These are phyloP conservation scores for Congeria kusceri DNA, from an alignment of 2,888 invertebrate species.

Conservation along the genomic window DNA sequence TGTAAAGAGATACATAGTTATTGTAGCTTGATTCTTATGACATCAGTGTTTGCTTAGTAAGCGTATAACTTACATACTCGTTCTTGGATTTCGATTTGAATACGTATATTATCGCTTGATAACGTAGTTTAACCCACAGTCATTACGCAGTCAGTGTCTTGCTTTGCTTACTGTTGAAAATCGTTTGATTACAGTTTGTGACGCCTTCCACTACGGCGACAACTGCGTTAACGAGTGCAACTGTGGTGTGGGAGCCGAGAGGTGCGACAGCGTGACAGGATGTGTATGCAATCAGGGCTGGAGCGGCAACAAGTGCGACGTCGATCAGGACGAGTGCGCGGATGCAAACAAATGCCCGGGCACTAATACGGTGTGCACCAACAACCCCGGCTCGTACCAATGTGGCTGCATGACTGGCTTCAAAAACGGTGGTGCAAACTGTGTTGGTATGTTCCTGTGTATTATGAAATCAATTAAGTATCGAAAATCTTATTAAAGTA, in stretches of 20 bases:
- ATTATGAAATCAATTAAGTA: too few species aligned
- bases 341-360: conserved; percentile 49
- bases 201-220: conserved; percentile 47
- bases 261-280: conserved; percentile 54
- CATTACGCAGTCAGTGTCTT: too few species aligned
- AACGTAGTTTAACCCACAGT: too few species aligned
- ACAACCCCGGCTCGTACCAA: conserved; percentile 54
- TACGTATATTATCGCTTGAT: background rate
- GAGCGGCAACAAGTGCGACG: conserved; percentile 60
- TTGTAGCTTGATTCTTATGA: too few species aligned
- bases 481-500: too few species aligned
- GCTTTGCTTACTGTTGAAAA: too few species aligned
- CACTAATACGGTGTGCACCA: conserved; percentile 50
- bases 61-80: too few species aligned
- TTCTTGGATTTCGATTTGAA: background rate
- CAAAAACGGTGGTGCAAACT: conserved; percentile 27
- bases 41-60: too few species aligned
- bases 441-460: conserved; percentile 29
- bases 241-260: conserved; percentile 56
- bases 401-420: conserved; percentile 63
- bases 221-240: conserved; percentile 60
- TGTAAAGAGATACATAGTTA: too few species aligned
- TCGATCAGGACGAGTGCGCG: conserved; percentile 63
- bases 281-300: conserved; percentile 64
- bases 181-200: conserved; percentile 64